These are phyloP conservation scores for Watsonalla binaria DNA, from an alignment of 2,888 invertebrate genomes.

Conservation along the genomic window DNA sequence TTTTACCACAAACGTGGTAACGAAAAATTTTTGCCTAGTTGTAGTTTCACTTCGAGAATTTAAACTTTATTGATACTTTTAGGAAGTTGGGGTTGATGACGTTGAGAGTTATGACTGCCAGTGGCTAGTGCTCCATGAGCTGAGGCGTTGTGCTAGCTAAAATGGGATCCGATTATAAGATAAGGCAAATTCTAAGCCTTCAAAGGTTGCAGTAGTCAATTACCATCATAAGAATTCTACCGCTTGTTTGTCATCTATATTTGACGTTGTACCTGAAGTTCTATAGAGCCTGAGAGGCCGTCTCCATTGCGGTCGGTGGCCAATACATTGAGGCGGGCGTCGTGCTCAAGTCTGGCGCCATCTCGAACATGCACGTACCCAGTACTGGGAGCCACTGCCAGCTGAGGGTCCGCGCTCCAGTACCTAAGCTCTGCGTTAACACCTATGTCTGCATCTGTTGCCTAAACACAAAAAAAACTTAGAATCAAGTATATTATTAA, in stretches of 20 bases:
- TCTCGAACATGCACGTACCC: slow-evolving; percentile 78
- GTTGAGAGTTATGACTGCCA: no score
- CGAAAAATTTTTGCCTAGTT: no score
- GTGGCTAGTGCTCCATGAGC: no score
- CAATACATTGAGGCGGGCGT: slow-evolving; percentile 42
- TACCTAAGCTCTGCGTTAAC: slow-evolving; percentile 70
- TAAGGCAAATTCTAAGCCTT: no score
- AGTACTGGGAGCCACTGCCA: slow-evolving; percentile 76
- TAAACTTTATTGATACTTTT: no score
- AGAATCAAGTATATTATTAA: not conserved
- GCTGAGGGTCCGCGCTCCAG: slow-evolving; percentile 53
- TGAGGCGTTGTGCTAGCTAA: no score
- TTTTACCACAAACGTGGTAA: no score
- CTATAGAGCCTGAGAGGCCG: slow-evolving; percentile 50
- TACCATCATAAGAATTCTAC: no score
- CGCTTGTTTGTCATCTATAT: not conserved
- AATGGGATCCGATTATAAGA: no score
- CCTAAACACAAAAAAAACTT: slow-evolving; percentile 41
- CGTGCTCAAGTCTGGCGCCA: slow-evolving; percentile 47
- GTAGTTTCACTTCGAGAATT: no score
- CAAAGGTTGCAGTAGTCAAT: no score
- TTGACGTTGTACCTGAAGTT: slow-evolving; percentile 48
- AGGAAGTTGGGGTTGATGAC: no score
- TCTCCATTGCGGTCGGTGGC: slow-evolving; percentile 65
- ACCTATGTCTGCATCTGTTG: slow-evolving; percentile 78